These are phyloP conservation scores for Drosophila borealis DNA, from an alignment of 2,888 invertebrate genomes.

Conservation along the genomic window DNA sequence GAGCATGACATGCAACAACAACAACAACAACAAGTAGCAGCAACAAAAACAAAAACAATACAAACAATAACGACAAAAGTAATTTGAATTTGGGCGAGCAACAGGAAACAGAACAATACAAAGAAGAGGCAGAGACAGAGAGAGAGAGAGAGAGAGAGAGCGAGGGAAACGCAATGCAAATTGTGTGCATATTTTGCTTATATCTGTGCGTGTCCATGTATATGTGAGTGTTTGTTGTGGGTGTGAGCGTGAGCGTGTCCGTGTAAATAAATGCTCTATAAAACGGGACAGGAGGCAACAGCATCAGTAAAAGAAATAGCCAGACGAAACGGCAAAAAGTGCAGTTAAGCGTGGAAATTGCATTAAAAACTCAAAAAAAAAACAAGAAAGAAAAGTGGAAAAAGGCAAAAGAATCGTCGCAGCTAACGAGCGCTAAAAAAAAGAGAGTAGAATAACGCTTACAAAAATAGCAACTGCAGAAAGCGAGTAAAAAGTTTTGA, in stretches of 20 bases:
- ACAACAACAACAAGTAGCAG: slow-evolving; percentile 23
- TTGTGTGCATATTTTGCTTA: slow-evolving; percentile 63
- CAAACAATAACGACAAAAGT: slow-evolving; percentile 61
- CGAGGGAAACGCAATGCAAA: slow-evolving; percentile 44
- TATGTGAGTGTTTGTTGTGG: slow-evolving; percentile 21
- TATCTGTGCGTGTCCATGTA: slow-evolving; percentile 25
- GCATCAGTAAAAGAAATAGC: slow-evolving; percentile 40
- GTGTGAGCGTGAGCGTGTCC: slow-evolving; percentile 30
- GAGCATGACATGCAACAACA: slow-evolving; percentile 48
- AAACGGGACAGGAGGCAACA: slow-evolving; percentile 39
- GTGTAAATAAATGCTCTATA: slow-evolving; percentile 73
- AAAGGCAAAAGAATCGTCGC: slow-evolving; percentile 36
- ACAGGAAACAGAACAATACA: slow-evolving; percentile 45
- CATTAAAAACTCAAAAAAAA: slow-evolving; percentile 72
- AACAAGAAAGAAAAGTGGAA: slow-evolving; percentile 35
- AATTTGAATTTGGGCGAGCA: slow-evolving; percentile 71
- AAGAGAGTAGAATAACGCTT: slow-evolving; percentile 19
- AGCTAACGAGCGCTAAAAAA: slow-evolving; percentile 77
- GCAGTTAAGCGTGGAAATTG: slow-evolving; percentile 77
- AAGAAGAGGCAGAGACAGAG: slow-evolving; percentile 14
- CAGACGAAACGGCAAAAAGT: slow-evolving; percentile 61
- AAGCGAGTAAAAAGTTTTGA: slow-evolving; percentile 70
- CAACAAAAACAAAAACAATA: slow-evolving; percentile 55
- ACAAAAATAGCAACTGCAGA: slow-evolving; percentile 27
- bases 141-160: neutral